These are phyloP conservation scores for Pachyramphus minor DNA, from an alignment of 2,113 vertebrate genomes.

Conservation along the genomic window DNA sequence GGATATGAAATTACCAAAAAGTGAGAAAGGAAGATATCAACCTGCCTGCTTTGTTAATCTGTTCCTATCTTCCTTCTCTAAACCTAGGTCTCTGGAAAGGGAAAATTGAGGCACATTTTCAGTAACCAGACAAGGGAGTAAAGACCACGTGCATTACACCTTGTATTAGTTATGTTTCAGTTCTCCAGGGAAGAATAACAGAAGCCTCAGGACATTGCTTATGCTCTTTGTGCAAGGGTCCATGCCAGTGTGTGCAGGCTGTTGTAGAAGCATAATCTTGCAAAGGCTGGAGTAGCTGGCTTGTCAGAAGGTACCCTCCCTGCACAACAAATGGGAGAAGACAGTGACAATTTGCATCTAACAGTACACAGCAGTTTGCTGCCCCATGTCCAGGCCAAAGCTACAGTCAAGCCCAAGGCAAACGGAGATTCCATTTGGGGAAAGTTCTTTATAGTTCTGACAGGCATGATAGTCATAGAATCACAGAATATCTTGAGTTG, in stretches of 20 bases:
- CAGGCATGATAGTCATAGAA: neutral
- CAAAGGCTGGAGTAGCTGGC: neutral
- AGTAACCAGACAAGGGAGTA: neutral
- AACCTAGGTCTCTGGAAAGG: neutral
- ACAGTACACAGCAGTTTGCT: neutral
- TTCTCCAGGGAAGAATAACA: neutral
- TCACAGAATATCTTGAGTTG: neutral
- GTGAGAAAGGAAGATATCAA: neutral
- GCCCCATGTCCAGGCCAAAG: neutral
- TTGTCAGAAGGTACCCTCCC: neutral
- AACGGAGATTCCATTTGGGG: neutral
- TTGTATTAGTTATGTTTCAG: neutral
- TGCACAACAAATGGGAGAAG: neutral
- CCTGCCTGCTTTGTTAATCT: fast-evolving
- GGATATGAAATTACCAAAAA: neutral
- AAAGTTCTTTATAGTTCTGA: neutral
- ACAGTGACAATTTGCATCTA: neutral
- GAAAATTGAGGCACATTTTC: neutral
- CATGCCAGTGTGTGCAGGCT: neutral
- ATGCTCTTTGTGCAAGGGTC: neutral
- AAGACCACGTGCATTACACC: neutral
- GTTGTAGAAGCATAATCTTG: neutral
- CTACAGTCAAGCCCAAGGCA: neutral
- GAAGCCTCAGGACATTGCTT: neutral
- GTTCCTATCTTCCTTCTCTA: neutral